These are phyloP conservation scores for Protobothrops flavoviridis DNA, from an alignment of 2,113 vertebrate species.

Conservation along the genomic window DNA sequence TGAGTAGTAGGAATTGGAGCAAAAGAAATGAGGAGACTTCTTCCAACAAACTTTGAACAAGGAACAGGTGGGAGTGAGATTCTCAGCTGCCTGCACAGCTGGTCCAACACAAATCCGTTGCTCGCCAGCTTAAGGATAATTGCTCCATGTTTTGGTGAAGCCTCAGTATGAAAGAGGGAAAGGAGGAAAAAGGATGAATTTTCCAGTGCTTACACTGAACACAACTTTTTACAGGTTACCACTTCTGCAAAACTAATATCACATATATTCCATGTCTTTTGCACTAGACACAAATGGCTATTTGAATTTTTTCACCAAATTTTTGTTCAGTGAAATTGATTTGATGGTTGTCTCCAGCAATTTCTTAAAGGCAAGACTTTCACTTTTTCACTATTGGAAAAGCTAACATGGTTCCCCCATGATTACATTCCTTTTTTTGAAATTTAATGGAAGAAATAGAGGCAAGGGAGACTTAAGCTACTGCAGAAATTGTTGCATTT, in stretches of 20 bases:
- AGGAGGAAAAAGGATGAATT: neutral
- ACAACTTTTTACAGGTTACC: neutral
- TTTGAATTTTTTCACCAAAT: neutral
- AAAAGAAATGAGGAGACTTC: neutral
- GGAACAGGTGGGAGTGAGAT: neutral
- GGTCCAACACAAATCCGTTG: neutral
- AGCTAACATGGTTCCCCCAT: neutral
- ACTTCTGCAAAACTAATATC: neutral
- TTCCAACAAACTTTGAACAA: neutral
- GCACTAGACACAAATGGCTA: neutral
- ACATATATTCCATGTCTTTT: neutral
- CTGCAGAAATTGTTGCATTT: neutral
- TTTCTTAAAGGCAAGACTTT: neutral
- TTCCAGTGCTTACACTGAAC: neutral
- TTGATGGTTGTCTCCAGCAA: neutral
- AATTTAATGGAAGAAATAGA: neutral
- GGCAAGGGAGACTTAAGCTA: neutral
- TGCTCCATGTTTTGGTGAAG: constrained; percentile 1
- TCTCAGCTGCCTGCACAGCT: neutral
- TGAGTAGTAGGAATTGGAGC: neutral
- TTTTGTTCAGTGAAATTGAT: neutral
- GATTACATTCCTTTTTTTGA: neutral
- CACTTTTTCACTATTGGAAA: neutral
- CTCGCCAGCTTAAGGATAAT: neutral
- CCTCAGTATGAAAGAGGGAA: accelerated